Evolutionary conservation across 2,113 vertebrate genomes (phyloP).

Genomic region (Pelecanus crispus): DNA sequence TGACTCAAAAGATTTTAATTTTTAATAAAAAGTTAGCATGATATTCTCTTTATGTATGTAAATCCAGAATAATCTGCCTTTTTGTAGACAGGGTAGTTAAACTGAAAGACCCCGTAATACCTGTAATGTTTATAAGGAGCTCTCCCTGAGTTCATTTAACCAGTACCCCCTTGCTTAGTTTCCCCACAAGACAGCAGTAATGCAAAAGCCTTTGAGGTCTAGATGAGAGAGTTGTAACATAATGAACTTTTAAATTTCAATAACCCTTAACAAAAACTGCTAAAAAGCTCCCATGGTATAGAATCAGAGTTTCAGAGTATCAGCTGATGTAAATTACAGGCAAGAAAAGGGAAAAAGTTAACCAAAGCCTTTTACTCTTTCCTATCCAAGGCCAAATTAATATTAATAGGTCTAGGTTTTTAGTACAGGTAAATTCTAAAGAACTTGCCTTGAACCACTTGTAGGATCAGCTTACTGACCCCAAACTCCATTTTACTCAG

Average conservation of each 20-base stretch:
- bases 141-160: not conserved
- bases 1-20: conserved; percentile 59
- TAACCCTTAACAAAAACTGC: not conserved
- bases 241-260: conserved; percentile 21
- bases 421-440: not conserved
- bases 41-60: conserved; percentile 19
- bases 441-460: not conserved
- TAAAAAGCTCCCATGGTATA: not conserved
- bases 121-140: not conserved
- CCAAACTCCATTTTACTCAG: not conserved
- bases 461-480: not conserved
- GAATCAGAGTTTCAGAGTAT: not conserved
- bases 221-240: not conserved
- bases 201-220: not conserved
- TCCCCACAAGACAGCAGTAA: not conserved
- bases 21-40: conserved; percentile 51
- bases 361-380: not conserved
- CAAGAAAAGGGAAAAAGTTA: not conserved
- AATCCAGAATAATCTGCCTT: conserved; percentile 32
- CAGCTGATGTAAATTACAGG: not conserved
- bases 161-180: not conserved
- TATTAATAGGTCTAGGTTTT: not conserved
- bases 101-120: not conserved
- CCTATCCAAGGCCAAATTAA: not conserved
- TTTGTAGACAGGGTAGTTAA: not conserved